Conservation (phyloP, 2,888 invertebrate genomes). For the Vanessa cardui region DNA sequence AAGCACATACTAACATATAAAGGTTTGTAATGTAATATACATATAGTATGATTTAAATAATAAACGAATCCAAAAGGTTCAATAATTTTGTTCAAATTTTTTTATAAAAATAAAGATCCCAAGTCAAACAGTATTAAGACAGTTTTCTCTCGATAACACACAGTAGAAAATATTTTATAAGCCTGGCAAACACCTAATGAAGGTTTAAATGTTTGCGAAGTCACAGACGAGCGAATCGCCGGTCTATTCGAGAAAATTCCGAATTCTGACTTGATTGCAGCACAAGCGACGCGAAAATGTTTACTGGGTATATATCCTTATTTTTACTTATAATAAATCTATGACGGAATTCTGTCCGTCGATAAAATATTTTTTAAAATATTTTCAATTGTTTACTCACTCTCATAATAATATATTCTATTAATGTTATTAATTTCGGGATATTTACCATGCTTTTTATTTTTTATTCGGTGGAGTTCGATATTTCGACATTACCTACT, state of each 20-base stretch:
- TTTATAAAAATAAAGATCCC: conserved; percentile 7
- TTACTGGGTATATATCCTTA: conserved; percentile 9
- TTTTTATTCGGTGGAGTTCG: too few relatives aligned
- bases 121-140: conserved; percentile 39
- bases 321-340: neutral
- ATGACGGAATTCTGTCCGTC: neutral
- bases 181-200: conserved; percentile 77
- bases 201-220: conserved; percentile 69
- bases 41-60: too few relatives aligned
- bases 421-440: too few relatives aligned
- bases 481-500: too few relatives aligned
- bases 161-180: conserved; percentile 63
- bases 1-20: too few relatives aligned
- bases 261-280: conserved; percentile 49
- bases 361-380: neutral
- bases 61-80: neutral
- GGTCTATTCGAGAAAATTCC: conserved; percentile 48
- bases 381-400: too few relatives aligned
- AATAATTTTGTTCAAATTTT: neutral
- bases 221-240: conserved; percentile 57
- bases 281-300: conserved; percentile 25
- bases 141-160: conserved; percentile 39
- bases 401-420: too few relatives aligned
- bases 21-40: too few relatives aligned
- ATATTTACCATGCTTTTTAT: too few relatives aligned